Evolutionary conservation across 2,113 vertebrate genomes (phyloP).

Genomic region (Micromys minutus): DNA sequence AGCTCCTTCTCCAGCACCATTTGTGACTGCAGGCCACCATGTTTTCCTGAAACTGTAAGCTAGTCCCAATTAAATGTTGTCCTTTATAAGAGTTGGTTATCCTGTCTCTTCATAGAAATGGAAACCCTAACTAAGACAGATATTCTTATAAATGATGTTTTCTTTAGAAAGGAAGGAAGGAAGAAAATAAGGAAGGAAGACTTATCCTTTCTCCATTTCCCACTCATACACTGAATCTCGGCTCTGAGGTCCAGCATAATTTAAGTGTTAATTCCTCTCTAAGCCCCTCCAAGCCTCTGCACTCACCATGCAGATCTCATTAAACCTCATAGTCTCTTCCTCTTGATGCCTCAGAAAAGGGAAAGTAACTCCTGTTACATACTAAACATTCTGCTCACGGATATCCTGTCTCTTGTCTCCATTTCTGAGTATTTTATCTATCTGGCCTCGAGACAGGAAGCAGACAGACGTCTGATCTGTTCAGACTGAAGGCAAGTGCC

Average conservation of each 20-base stretch:
- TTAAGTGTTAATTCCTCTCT: slow-evolving; percentile 66
- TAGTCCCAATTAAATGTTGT: too few species aligned
- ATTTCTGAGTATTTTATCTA: slow-evolving; percentile 81
- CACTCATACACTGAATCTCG: slow-evolving; percentile 21
- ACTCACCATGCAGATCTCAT: slow-evolving; percentile 45
- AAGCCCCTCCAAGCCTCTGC: slow-evolving; percentile 28
- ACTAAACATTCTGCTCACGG: slow-evolving; percentile 41
- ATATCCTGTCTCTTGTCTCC: not conserved
- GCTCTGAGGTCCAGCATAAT: slow-evolving; percentile 36
- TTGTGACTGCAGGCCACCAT: too few species aligned
- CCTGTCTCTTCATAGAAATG: too few species aligned
- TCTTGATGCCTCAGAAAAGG: slow-evolving; percentile 5
- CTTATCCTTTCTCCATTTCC: slow-evolving; percentile 18
- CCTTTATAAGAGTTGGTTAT: too few species aligned
- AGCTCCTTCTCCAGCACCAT: too few species aligned
- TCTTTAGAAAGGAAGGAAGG: not conserved
- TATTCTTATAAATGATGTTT: not conserved
- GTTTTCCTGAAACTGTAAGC: too few species aligned
- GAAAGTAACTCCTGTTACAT: slow-evolving; percentile 15
- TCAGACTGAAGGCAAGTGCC: slow-evolving; percentile 63
- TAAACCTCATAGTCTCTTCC: slow-evolving; percentile 50
- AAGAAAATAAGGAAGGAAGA: slow-evolving; percentile 10
- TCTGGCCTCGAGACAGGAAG: slow-evolving; percentile 69
- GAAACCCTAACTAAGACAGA: too few species aligned
- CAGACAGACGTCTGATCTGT: slow-evolving; percentile 70